Percentiles rank a stretch among this genome's conserved stretches.
Conservation (phyloP, 2,113 vertebrate genomes). For the Carassius carassius region DNA sequence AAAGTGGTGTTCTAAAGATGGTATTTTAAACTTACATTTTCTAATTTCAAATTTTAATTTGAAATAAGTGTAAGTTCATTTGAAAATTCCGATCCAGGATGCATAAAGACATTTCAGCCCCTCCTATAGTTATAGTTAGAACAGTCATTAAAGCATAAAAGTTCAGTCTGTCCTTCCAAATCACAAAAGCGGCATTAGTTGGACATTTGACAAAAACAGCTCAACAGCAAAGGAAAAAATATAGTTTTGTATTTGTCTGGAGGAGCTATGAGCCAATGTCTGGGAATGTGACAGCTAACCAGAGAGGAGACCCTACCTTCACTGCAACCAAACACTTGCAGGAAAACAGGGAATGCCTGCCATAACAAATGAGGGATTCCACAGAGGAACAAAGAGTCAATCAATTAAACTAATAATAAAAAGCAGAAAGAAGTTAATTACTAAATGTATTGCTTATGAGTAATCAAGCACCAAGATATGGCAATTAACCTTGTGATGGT, state of each 20-base stretch:
- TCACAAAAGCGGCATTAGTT: constrained; percentile 41
- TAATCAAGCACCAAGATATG: neutral
- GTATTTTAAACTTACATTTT: neutral
- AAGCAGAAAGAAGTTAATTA: neutral
- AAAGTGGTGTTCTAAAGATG: neutral
- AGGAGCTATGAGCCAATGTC: constrained; percentile 69
- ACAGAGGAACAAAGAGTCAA: neutral
- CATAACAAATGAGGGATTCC: constrained; percentile 4
- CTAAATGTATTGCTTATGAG: neutral
- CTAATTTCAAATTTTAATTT: neutral
- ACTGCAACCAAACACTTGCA: constrained; percentile 63
- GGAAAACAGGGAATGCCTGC: constrained; percentile 57
- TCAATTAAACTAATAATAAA: neutral
- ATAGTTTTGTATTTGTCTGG: constrained; percentile 50
- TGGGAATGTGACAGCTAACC: constrained; percentile 72
- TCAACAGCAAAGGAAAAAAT: constrained; percentile 30
- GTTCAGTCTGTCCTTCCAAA: constrained; percentile 36
- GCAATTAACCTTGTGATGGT: neutral
- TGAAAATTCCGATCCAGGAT: constrained; percentile 23
- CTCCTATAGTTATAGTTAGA: constrained; percentile 2
- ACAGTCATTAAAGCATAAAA: constrained; percentile 18
- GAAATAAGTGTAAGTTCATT: neutral
- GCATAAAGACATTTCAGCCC: constrained; percentile 17
- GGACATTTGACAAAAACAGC: neutral
- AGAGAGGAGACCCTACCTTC: constrained; percentile 64